A percentile compares a stretch with the other conserved stretches of the same genome.
These are phyloP conservation scores for Tubiluchus corallicola DNA, from an alignment of 2,888 invertebrate genomes.

Conservation along the genomic window DNA sequence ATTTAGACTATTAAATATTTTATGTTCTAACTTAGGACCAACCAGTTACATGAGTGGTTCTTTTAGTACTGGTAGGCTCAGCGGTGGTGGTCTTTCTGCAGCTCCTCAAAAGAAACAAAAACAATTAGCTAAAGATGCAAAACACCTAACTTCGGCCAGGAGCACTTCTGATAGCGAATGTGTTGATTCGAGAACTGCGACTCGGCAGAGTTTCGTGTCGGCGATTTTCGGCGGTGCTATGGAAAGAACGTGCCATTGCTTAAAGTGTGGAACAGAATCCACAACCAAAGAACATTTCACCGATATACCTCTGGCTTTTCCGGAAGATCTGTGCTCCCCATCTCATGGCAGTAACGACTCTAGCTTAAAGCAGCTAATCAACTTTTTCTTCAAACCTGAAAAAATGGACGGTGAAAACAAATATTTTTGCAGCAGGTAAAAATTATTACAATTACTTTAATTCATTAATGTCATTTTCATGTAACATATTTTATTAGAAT, in stretches of 20 bases:
- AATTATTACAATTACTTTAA: too few species aligned
- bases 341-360: background rate
- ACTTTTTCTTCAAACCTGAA: constrained; percentile 56
- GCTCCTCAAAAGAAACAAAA: too few species aligned
- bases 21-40: too few species aligned
- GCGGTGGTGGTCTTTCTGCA: too few species aligned
- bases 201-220: constrained; percentile 37
- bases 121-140: too few species aligned
- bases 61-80: too few species aligned
- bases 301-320: constrained; percentile 39
- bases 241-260: constrained; percentile 51
- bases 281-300: constrained; percentile 56
- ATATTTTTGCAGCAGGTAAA: constrained; percentile 44
- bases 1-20: too few species aligned
- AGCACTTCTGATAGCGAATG: background rate
- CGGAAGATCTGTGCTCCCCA: constrained; percentile 11
- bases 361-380: constrained; percentile 50
- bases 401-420: constrained; percentile 57
- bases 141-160: constrained; percentile 13
- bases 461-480: too few species aligned
- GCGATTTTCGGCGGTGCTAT: constrained; percentile 56
- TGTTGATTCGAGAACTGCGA: too few species aligned
- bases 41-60: too few species aligned
- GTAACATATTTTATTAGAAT: too few species aligned
- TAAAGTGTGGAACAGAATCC: constrained; percentile 48